phyloP scores from a whole-genome alignment of 2,888 invertebrate genomes.

The Chorisops tibialis region DNA sequence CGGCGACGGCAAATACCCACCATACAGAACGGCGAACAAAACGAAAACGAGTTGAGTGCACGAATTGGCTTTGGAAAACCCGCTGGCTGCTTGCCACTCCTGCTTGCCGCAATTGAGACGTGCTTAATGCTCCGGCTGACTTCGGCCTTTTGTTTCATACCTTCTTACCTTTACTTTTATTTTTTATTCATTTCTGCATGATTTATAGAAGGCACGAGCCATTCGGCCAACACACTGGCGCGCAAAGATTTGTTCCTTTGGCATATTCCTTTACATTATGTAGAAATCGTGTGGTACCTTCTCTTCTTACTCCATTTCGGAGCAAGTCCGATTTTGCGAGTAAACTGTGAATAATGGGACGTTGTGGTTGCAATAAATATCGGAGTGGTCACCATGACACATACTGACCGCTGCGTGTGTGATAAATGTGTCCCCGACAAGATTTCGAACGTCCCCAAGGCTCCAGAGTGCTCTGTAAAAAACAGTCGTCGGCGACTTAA shows the following conservation, averaged over 20 bases:
- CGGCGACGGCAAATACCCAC: too few relatives aligned
- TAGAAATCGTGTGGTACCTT: too few relatives aligned
- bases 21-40: neutral
- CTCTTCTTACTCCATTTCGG: too few relatives aligned
- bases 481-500: too few relatives aligned
- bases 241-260: constrained; percentile 10
- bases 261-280: neutral
- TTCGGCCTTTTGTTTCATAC: constrained; percentile 14
- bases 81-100: constrained; percentile 16
- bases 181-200: constrained; percentile 26
- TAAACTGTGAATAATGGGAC: constrained; percentile 17
- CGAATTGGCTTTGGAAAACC: constrained; percentile 18
- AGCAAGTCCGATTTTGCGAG: constrained; percentile 6
- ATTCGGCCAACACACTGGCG: constrained; percentile 12
- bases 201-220: constrained; percentile 34
- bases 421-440: constrained; percentile 3
- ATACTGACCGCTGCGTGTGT: constrained; percentile 13
- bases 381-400: constrained; percentile 3
- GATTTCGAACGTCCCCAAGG: constrained; percentile 2
- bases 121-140: constrained; percentile 16
- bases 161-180: constrained; percentile 1
- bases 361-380: constrained; percentile 16
- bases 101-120: constrained; percentile 23
- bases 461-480: neutral
- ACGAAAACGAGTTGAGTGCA: neutral